Conservation (phyloP, 2,113 vertebrate genomes). For the Cyanistes caeruleus region DNA sequence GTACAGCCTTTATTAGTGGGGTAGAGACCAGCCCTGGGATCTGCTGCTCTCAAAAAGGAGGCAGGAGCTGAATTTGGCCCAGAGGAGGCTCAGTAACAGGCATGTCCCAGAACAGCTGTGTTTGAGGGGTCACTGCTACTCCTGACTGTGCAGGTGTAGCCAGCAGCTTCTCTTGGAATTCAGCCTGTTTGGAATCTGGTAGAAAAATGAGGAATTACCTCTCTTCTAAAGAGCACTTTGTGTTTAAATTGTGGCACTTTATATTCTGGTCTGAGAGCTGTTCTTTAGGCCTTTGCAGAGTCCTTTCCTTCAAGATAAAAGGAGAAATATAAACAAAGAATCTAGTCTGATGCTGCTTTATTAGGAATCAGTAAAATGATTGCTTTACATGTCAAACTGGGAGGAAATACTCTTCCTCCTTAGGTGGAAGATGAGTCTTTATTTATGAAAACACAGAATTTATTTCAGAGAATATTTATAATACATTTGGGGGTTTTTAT, state of each 20-base stretch:
- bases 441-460: slow-evolving; percentile 7
- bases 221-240: background rate
- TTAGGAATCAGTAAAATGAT: slow-evolving; percentile 1
- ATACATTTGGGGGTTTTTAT: background rate
- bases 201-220: background rate
- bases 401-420: background rate
- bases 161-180: background rate
- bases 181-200: background rate
- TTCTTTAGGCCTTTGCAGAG: background rate
- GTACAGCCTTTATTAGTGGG: background rate
- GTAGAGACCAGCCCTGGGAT: background rate
- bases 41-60: background rate
- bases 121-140: background rate
- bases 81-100: background rate
- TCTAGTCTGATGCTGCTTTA: slow-evolving; percentile 20
- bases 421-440: slow-evolving; percentile 11
- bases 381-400: background rate
- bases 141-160: background rate
- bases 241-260: background rate
- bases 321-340: background rate
- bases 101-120: background rate
- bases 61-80: background rate
- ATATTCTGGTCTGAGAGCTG: background rate
- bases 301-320: slow-evolving; percentile 10
- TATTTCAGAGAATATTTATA: background rate